Base-by-base conservation (phyloP, 2,888 invertebrate species). In the Elgonia sp. region DNA sequence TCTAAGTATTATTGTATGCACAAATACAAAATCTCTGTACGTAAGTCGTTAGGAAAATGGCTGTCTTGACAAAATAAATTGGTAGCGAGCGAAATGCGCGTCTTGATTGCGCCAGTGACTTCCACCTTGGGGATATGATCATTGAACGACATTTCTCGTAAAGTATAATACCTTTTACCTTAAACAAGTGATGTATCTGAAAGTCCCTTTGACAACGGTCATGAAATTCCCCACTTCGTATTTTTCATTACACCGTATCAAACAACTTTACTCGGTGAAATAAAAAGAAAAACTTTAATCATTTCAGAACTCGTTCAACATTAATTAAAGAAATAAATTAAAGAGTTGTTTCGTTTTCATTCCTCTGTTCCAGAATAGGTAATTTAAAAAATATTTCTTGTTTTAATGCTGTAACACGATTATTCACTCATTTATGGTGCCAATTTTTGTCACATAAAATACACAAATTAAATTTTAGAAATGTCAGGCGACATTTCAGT, bases 61-160 rank as follows among this genome's bases (percentile, higher is more conserved):
- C 37, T 57, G 77, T 79, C 72, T 77, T 65, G 84, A 53, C 75
- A 80, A 67, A 85, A 85, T 69, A 80, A 85, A 85, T 80, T 73
- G 73, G 80, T 60, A 67, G 18, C 65, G n/a, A 75, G 69, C 69
- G 70, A 80, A 81, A 81, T 76, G 75, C 75, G 60, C 69, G 53
- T 70, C 75, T 75, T 86, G 86, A 86, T 80, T 86, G 81, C 63
- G 55, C 62, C 75, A 65, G 77, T 70, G 50, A 67, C 65, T 72
- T 65, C 73, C 57, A 75, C 85, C 85, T 80, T 85, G 67, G 85
- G 84, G 65, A 85, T 60, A 69, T 75, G 81, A 86, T 86, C 86
- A 72, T 55, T 76, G 69, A 86, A 75, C 80, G 67, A 50, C 75
- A 55, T 80, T 76, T 18, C 67, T 86, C 76, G 55, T 76, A 75